Evolutionary conservation across 2,113 vertebrate species (phyloP).

Genomic region (Mixornis gularis): DNA sequence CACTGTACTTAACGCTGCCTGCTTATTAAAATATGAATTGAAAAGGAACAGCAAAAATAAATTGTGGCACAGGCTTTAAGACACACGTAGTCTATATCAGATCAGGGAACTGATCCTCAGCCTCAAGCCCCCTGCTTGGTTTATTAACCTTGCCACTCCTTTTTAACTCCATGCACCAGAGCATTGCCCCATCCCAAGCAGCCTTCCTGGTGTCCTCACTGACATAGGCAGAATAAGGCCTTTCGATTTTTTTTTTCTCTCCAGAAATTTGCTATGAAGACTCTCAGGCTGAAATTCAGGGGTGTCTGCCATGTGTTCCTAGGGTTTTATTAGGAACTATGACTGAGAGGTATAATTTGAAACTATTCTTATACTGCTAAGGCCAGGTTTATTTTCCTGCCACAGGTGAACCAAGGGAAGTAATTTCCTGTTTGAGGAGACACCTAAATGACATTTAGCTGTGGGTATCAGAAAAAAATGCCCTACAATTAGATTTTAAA

Average conservation of each 20-base stretch:
- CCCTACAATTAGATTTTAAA: slow-evolving; percentile 14
- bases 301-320: background rate
- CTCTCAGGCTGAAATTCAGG: background rate
- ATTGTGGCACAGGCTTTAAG: background rate
- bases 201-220: background rate
- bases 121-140: background rate
- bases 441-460: background rate
- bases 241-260: fast-evolving
- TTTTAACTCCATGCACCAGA: background rate
- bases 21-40: background rate
- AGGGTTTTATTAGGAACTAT: background rate
- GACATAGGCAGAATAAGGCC: background rate
- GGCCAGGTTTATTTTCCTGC: slow-evolving; percentile 1
- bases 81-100: fast-evolving
- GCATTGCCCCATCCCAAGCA: background rate
- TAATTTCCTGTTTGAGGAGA: slow-evolving; percentile 66
- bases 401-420: slow-evolving; percentile 36
- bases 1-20: background rate
- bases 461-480: slow-evolving; percentile 33
- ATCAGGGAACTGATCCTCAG: background rate
- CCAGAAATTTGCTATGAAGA: background rate
- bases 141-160: background rate
- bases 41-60: background rate
- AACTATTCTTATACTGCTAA: slow-evolving; percentile 5
- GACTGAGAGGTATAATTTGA: background rate